These are phyloP conservation scores for Laterallus jamaicensis DNA, from an alignment of 2,113 vertebrate species.

Conservation along the genomic window DNA sequence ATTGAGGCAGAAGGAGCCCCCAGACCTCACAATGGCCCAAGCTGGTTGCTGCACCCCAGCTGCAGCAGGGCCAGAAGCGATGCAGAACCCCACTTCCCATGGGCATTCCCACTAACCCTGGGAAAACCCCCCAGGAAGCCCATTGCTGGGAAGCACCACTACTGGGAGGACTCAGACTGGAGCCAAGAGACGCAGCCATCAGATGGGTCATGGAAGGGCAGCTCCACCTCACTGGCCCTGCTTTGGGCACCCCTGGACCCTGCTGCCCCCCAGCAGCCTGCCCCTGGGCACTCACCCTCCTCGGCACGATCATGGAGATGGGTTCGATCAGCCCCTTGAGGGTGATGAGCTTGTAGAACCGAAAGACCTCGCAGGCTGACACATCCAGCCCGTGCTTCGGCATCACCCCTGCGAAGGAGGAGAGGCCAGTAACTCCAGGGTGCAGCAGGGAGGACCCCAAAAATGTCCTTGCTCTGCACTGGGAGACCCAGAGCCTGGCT, in stretches of 20 bases:
- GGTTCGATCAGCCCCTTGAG: slow-evolving; percentile 96
- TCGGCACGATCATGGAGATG: slow-evolving; percentile 97
- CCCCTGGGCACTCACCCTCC: slow-evolving; percentile 85
- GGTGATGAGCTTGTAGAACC: slow-evolving; percentile 97
- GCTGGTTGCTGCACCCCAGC: too few species aligned
- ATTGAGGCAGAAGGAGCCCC: not conserved
- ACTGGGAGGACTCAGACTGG: not conserved
- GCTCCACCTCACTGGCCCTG: accelerated
- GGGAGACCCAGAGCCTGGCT: not conserved
- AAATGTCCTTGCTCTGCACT: not conserved
- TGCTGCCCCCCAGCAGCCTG: accelerated
- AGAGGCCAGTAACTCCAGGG: not conserved
- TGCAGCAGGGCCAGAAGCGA: not conserved
- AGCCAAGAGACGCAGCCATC: accelerated
- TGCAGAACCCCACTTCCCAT: accelerated
- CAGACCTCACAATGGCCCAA: too few species aligned
- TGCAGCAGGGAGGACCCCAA: accelerated
- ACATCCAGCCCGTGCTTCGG: slow-evolving; percentile 96
- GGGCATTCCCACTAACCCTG: accelerated
- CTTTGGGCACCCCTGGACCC: accelerated
- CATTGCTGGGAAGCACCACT: accelerated
- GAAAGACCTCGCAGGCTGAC: slow-evolving; percentile 90
- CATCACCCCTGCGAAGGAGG: slow-evolving; percentile 87
- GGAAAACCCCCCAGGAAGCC: accelerated
- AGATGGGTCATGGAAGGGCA: not conserved